Evolutionary conservation across 1,140 invertebrate genomes (phyloP).

Genomic region (Penaeus indicus): DNA sequence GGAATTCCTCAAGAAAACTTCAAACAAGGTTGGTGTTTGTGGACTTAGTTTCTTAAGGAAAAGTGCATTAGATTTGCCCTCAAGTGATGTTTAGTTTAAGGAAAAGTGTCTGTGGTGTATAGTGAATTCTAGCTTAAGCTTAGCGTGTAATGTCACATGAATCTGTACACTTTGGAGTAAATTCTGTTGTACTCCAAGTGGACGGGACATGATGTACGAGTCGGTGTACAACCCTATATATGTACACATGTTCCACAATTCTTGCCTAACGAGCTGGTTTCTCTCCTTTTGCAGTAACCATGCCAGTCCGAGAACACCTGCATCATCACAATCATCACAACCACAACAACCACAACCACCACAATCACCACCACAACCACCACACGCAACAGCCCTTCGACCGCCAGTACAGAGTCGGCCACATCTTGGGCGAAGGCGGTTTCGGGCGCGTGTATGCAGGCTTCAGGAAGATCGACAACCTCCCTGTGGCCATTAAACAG

Average conservation of each 20-base stretch:
- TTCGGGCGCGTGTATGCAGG: constrained; percentile 76
- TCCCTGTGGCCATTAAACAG: constrained; percentile 77
- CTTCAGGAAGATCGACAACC: constrained; percentile 71
- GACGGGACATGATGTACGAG: too few species aligned
- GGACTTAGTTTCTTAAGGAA: neutral
- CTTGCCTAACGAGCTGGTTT: constrained; percentile 22
- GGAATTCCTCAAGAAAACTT: constrained; percentile 58
- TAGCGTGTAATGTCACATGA: too few species aligned
- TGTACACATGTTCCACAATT: too few species aligned
- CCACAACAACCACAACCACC: constrained; percentile 31
- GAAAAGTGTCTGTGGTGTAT: too few species aligned
- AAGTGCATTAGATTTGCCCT: neutral
- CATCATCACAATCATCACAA: constrained; percentile 26
- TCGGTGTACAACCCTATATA: too few species aligned
- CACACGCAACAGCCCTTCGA: constrained; percentile 50
- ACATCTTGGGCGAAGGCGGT: constrained; percentile 74
- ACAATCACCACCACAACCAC: constrained; percentile 31
- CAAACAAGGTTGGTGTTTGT: constrained; percentile 58
- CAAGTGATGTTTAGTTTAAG: too few species aligned
- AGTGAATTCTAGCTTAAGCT: too few species aligned
- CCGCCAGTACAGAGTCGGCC: constrained; percentile 66
- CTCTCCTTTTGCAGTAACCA: constrained; percentile 38
- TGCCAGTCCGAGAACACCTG: constrained; percentile 43
- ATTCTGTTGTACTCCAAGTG: too few species aligned
- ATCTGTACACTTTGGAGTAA: too few species aligned